Evolutionary conservation across 30 jellyfish, hydroid and myxozoan species (phyloP), one percentile per base, ranked within the genome.

Genomic region (Rhopilema esculentum): DNA sequence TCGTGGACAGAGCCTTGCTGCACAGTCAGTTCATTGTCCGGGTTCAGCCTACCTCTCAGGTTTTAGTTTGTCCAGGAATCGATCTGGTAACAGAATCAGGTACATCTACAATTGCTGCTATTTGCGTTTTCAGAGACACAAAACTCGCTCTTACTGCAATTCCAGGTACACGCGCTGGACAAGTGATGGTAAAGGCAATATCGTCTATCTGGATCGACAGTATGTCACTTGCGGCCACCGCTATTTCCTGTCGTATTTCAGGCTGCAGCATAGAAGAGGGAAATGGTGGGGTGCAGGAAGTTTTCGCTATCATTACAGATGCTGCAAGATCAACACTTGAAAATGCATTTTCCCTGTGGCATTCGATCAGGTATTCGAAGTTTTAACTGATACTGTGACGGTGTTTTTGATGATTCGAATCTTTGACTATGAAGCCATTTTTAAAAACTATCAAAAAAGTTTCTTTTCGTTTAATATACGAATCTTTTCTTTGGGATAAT

Each of bases 171-270:
- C 89, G 23, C 2, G 29, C 0, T 80, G 80, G 81, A 40, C 70
- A 7, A 9, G n/a, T 16, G 89, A 63, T 63, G 89, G 89, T 17
- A 69, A 63, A 21, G 81, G 81, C 23, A 76, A 24, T 8, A n/a
- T n/a, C n/a, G 63, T 25, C 67, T 67, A 67, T 30, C 66, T 80
- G 27, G 79, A 66, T 52, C 63, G 69, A 31, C 89, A 80, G 27
- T 62, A 31, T 28, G 79, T 80, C 8, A 8, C 22, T 1, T 80
- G 89, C 81, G 61, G 61, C 21, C 49, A 26, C 20, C 19, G 89
- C 28, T 80, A 80, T 23, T 80, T 80, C 30, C 40, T 80, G 57
- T 33, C 33, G 28, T 18, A 24, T 0, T 80, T 80, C 72, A 49
- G 18, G 50, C 16, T n/a, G n/a, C n/a, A n/a, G n/a, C n/a, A n/a